Evolutionary conservation across 2,113 vertebrate genomes (phyloP).

Genomic region (Cervus canadensis): DNA sequence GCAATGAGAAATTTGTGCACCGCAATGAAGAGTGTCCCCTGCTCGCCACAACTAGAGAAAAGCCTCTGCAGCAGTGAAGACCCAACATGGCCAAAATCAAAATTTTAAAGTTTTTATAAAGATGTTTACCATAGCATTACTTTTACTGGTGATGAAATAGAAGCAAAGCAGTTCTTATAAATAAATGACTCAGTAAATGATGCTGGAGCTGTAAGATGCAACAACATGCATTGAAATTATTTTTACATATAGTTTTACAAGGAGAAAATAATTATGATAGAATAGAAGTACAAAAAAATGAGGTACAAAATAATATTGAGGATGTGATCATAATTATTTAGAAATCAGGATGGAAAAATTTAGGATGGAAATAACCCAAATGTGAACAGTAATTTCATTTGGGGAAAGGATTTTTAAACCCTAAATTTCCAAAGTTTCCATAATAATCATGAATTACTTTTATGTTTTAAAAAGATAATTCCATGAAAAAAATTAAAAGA

Average conservation of each 20-base stretch:
- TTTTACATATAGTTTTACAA: conserved; percentile 1
- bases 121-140: background rate
- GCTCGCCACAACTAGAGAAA: background rate
- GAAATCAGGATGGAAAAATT: background rate
- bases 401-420: background rate
- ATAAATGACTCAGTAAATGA: conserved; percentile 16
- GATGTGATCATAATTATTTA: background rate
- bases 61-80: background rate
- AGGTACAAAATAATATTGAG: background rate
- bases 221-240: background rate
- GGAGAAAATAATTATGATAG: background rate
- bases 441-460: background rate
- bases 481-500: background rate
- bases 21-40: background rate
- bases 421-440: background rate
- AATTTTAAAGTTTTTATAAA: conserved; percentile 1
- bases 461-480: background rate
- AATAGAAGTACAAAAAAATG: background rate
- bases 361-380: background rate
- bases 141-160: conserved; percentile 28
- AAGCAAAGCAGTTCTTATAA: conserved; percentile 22
- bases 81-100: background rate
- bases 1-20: background rate
- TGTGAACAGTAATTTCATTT: background rate
- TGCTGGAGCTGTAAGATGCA: background rate